Percentiles rank a stretch among this genome's conserved stretches.
Evolutionary conservation across 2,797 vertebrate genomes (phyloP).

Genomic region (Sebastolobus alascanus): DNA sequence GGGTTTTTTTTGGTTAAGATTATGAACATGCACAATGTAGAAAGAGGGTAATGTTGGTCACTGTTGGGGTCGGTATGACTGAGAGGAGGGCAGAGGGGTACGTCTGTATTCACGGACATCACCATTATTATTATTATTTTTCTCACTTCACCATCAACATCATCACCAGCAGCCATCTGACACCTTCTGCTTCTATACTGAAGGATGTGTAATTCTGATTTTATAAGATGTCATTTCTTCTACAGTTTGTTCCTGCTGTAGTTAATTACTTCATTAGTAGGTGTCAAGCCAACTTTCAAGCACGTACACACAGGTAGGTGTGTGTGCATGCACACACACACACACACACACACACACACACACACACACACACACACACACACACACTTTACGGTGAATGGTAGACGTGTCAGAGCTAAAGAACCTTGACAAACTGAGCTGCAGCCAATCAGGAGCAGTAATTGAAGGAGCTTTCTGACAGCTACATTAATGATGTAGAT

Average conservation of each 20-base stretch:
- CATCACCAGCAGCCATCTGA: not conserved
- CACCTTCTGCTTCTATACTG: not conserved
- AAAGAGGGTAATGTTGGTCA: not conserved
- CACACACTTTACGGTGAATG: slow-evolving; percentile 33
- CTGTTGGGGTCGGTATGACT: not conserved
- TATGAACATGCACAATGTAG: not conserved
- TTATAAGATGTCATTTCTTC: slow-evolving; percentile 40
- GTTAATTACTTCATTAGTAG: slow-evolving; percentile 67
- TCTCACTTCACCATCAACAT: too few species aligned
- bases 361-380: not conserved
- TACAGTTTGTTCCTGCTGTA: slow-evolving; percentile 24
- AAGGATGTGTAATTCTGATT: slow-evolving; percentile 48
- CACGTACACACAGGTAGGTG: not conserved
- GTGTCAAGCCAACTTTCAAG: slow-evolving; percentile 52
- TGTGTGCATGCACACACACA: not conserved
- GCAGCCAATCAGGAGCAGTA: slow-evolving; percentile 69
- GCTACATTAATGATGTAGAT: slow-evolving; percentile 70
- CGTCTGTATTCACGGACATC: not conserved
- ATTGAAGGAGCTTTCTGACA: slow-evolving; percentile 79
- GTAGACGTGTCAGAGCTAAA: slow-evolving; percentile 65
- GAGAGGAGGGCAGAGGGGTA: not conserved
- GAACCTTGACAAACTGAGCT: slow-evolving; percentile 80
- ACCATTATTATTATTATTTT: too few species aligned
- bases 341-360: slow-evolving; percentile 14
- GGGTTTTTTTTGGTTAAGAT: too few species aligned